Evolutionary conservation across 2,797 vertebrate species (phyloP).

Genomic region (Danio albolineatus): DNA sequence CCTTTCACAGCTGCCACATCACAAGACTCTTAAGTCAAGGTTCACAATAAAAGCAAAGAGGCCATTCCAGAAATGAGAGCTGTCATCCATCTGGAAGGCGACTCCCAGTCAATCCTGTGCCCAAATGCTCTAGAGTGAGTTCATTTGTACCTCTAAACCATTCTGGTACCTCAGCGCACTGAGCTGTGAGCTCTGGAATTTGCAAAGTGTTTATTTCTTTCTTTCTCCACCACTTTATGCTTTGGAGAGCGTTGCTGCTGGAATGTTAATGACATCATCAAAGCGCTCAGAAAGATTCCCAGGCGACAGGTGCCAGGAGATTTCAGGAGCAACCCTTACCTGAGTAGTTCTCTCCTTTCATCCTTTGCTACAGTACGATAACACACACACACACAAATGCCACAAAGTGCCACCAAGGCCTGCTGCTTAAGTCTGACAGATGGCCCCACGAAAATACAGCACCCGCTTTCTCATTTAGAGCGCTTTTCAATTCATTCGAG

Average conservation of each 20-base stretch:
- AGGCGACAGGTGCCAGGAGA: slow-evolving; percentile 58
- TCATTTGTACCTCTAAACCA: slow-evolving; percentile 36
- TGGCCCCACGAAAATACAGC: neutral
- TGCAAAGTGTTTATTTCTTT: slow-evolving; percentile 22
- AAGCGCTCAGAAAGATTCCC: slow-evolving; percentile 51
- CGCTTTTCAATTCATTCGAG: slow-evolving; percentile 40
- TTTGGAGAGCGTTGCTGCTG: slow-evolving; percentile 37
- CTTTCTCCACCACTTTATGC: slow-evolving; percentile 11
- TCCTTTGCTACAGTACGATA: slow-evolving; percentile 31
- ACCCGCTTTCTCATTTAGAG: slow-evolving; percentile 5
- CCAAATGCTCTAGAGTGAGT: slow-evolving; percentile 30
- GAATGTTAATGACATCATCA: slow-evolving; percentile 64
- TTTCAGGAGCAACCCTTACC: slow-evolving; percentile 54
- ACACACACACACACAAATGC: slow-evolving; percentile 33
- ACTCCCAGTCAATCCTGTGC: slow-evolving; percentile 12
- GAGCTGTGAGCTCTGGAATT: slow-evolving; percentile 26
- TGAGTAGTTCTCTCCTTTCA: slow-evolving; percentile 52
- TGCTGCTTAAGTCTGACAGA: slow-evolving; percentile 45
- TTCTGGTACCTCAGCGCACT: slow-evolving; percentile 16
- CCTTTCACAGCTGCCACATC: slow-evolving; percentile 53
- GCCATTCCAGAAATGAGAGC: slow-evolving; percentile 45
- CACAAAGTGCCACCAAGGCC: slow-evolving; percentile 31
- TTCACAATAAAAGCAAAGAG: slow-evolving; percentile 51
- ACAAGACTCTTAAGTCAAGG: slow-evolving; percentile 51
- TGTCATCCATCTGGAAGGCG: slow-evolving; percentile 29